Evolutionary conservation across 2,888 invertebrate species (phyloP), one percentile per base, ranked within the genome.

Genomic region (Quadroppia sp.): DNA sequence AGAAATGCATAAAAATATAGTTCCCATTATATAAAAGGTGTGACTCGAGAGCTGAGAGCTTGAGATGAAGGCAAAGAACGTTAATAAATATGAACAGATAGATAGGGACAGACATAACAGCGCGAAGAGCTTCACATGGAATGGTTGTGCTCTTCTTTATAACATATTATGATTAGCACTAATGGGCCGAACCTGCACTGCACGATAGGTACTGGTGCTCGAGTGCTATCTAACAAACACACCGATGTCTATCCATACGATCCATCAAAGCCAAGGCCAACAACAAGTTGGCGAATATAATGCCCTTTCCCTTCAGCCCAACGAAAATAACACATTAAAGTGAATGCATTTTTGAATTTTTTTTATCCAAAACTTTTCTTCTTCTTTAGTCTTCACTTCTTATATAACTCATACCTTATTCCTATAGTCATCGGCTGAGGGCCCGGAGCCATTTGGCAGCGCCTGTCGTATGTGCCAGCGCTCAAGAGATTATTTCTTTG

Each of bases 11-110:
- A 59, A 28, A n/a, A n/a, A n/a, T n/a, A 59, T 59, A 17, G 45
- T 23, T 69, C 69, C 69, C 42, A 69, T 69, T 69, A 69, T 69
- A 25, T 45, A 69, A 69, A 69, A 69, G 69, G 69, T 69, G 69
- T 69, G 69, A 69, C 69, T 42, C 25, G n/a, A n/a, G n/a, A n/a
- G n/a, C n/a, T n/a, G n/a, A 42, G 45, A 69, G 20, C 3, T 69
- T 42, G n/a, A 69, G 25, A 69, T 40, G 69, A 69, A 69, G 7
- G 40, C 69, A 20, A 32, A 15, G 36, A 28, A 36, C 9, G 36
- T 40, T 45, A 45, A 64, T 64, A 40, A 32, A 32, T 30, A 61
- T 13, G 9, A 6, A 32, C 17, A 23, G 59, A 61, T 6, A 2
- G 56, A 56, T 28, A 13, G 32, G 17, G 9, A 53, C 23, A 53